Conservation (phyloP, 37 sponge, comb jelly and placozoan genomes). For the Hexactinellida sp. region DNA sequence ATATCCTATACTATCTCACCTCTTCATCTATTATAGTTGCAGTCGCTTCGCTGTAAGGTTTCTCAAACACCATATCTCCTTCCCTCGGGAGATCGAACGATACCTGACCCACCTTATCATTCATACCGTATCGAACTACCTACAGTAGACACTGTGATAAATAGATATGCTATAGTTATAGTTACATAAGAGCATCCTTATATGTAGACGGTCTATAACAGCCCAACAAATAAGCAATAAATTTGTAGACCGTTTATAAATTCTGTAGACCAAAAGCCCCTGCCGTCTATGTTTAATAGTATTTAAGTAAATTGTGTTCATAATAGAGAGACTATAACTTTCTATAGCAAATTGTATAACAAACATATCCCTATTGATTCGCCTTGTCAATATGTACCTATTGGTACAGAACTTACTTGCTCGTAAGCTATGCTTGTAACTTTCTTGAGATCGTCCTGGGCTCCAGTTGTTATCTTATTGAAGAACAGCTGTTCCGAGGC, state of each 20-base stretch:
- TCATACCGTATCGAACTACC: slow-evolving; percentile 90
- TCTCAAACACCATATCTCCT: slow-evolving; percentile 69
- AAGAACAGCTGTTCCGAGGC: slow-evolving; percentile 88
- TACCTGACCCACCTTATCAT: slow-evolving; percentile 70
- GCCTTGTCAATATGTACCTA: not conserved
- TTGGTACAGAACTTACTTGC: slow-evolving; percentile 35
- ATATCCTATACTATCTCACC: slow-evolving; percentile 20
- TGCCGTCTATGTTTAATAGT: too few species aligned
- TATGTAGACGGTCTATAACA: too few species aligned
- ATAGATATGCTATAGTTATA: too few species aligned
- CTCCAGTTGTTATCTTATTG: slow-evolving; percentile 59
- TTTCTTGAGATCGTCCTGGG: slow-evolving; percentile 89
- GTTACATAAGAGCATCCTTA: not conserved
- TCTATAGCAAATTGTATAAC: too few species aligned
- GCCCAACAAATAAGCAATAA: too few species aligned
- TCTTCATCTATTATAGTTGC: slow-evolving; percentile 77
- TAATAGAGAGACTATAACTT: too few species aligned
- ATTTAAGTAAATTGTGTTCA: too few species aligned
- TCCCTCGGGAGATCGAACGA: slow-evolving; percentile 88
- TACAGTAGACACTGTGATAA: too few species aligned
- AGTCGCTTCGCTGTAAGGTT: slow-evolving; percentile 96
- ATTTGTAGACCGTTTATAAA: too few species aligned
- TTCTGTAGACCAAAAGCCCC: too few species aligned
- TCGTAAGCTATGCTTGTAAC: slow-evolving; percentile 76
- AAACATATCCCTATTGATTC: too few species aligned